Evolutionary conservation across 2,888 invertebrate genomes (phyloP), one percentile per base, ranked within the genome.

Genomic region (Lasioglossum villosulum): DNA sequence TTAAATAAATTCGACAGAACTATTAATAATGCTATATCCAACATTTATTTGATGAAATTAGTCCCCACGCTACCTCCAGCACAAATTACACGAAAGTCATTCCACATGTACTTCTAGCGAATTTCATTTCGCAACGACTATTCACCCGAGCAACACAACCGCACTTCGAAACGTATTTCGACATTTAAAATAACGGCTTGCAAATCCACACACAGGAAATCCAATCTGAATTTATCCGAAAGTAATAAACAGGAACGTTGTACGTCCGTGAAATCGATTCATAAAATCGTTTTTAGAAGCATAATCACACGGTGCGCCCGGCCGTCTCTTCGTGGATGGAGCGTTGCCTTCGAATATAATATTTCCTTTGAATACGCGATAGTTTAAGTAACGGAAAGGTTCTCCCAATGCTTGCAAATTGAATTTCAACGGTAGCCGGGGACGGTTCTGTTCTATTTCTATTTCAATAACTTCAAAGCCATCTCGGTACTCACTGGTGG

Each of bases 391-490:
- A 70, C 37, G 70, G 56, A 74, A 78, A 74, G 73, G 70, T 80
- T 75, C 72, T 34, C 19, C 27, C 45, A 19, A 63, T 63, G 63
- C 63, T 73, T 82, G 59, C 45, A 77, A 63, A 84, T 84, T 83
- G 77, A 84, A 84, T 83, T 74, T 39, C 63, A 82, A 37, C 68
- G 34, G 42, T 68, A 42, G 59, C 73, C 48, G 23, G 30, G 37
- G 12, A n/a, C 19, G 30, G 39, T 42, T 19, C 45, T 68, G 30
- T 42, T 77, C 56, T 59, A 73, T 77, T 70, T 77, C 77, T 70
- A 70, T 83, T 83, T 74, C 83, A 39, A 16, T 39, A 73, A 74
- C 83, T 77, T 74, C 73, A 78, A 77, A 84, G 74, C 83, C 48
- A 14, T 59, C 34, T n/a, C 80, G 63, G 76, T 66, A 68, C 56